A percentile compares a stretch with the other conserved stretches of the same genome.
These are phyloP conservation scores for Malurus melanocephalus DNA, from an alignment of 2,113 vertebrate genomes.

Conservation along the genomic window DNA sequence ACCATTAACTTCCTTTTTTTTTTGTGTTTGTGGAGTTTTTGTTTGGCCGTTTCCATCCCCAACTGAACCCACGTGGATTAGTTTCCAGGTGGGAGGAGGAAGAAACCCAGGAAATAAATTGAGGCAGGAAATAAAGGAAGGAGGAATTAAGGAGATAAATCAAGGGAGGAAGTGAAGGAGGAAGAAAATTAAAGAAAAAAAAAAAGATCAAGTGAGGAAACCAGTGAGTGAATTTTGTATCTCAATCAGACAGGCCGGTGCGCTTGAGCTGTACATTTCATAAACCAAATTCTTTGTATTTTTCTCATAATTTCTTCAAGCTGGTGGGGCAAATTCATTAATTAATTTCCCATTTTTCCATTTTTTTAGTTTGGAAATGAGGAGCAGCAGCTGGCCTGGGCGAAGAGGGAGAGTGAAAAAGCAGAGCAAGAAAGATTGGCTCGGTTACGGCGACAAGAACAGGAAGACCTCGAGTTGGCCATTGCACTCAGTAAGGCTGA, in stretches of 20 bases:
- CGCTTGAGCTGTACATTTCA: not conserved
- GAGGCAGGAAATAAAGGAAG: not conserved
- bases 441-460: slow-evolving; percentile 89
- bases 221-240: not conserved
- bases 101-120: not conserved
- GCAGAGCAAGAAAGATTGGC: slow-evolving; percentile 92
- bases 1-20: not conserved
- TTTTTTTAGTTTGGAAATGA: slow-evolving; percentile 91
- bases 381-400: slow-evolving; percentile 97
- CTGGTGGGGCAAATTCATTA: not conserved
- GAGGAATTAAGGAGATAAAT: not conserved
- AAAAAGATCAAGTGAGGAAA: not conserved
- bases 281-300: not conserved
- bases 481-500: slow-evolving; percentile 98
- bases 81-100: slow-evolving; percentile 7
- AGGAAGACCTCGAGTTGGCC: slow-evolving; percentile 95
- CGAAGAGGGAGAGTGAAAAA: slow-evolving; percentile 93
- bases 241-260: not conserved
- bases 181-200: slow-evolving; percentile 8
- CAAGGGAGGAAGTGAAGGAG: not conserved
- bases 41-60: not conserved
- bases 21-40: not conserved
- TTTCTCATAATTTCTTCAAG: not conserved
- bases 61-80: not conserved
- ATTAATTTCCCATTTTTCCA: not conserved